Conservation (phyloP, 2,888 invertebrate species). For the Panorpa germanica region DNA sequence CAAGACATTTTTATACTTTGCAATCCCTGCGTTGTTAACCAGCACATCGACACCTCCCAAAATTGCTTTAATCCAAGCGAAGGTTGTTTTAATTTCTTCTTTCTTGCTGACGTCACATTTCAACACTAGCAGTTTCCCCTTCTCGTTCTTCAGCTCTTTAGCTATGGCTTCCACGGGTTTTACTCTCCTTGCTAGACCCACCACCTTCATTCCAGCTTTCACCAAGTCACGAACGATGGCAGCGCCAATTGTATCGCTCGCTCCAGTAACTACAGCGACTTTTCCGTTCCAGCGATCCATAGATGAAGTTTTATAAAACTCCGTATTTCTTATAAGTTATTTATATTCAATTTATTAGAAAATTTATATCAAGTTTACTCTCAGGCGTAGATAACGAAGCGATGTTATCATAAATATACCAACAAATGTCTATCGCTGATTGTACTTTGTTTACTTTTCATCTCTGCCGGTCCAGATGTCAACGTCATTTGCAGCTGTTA, state of each 20-base stretch:
- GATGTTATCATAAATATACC: too few relatives aligned
- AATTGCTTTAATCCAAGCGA: slow-evolving; percentile 26
- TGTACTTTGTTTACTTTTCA: too few relatives aligned
- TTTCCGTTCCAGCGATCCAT: slow-evolving; percentile 41
- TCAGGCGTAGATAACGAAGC: too few relatives aligned
- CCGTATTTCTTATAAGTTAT: too few relatives aligned
- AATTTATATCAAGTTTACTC: too few relatives aligned
- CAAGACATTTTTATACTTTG: too few relatives aligned
- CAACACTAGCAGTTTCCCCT: too few relatives aligned
- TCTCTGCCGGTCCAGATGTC: too few relatives aligned
- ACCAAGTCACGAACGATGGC: slow-evolving; percentile 26
- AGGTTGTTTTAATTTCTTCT: slow-evolving; percentile 29
- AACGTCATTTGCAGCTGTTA: too few relatives aligned
- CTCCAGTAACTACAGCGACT: slow-evolving; percentile 43
- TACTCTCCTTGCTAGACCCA: slow-evolving; percentile 31
- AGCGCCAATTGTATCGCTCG: slow-evolving; percentile 40
- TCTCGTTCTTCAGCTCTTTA: too few relatives aligned
- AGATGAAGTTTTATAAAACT: slow-evolving; percentile 6
- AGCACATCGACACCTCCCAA: slow-evolving; percentile 34
- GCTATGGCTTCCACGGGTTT: slow-evolving; percentile 20
- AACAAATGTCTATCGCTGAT: too few relatives aligned
- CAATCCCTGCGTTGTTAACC: slow-evolving; percentile 34
- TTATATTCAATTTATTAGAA: too few relatives aligned
- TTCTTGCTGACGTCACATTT: slow-evolving; percentile 32
- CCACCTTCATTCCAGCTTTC: slow-evolving; percentile 30